A percentile compares a stretch with the other conserved stretches of the same genome.
These are phyloP conservation scores for Leucoraja ocellata DNA, from an alignment of 2,797 vertebrate genomes.

Conservation along the genomic window DNA sequence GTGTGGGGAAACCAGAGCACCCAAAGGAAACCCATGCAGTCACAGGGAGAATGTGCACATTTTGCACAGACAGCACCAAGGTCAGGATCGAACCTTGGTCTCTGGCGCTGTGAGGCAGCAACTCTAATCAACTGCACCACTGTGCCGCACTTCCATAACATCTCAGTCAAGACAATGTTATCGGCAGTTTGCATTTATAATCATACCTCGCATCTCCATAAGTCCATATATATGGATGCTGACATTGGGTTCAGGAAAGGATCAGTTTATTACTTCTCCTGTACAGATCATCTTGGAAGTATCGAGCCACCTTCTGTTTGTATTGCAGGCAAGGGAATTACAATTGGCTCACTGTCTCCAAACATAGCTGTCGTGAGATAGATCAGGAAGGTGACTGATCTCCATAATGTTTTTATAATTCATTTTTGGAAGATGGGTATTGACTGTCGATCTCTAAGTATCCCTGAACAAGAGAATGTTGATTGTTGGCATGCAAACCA, in stretches of 20 bases:
- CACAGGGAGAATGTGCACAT: too few relatives aligned
- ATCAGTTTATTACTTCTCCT: too few relatives aligned
- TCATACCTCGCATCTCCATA: not conserved
- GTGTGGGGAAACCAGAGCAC: too few relatives aligned
- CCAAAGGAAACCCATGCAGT: too few relatives aligned
- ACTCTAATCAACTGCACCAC: too few relatives aligned
- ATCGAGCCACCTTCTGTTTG: not conserved
- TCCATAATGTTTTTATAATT: not conserved
- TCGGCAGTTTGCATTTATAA: not conserved
- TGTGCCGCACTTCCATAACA: too few relatives aligned
- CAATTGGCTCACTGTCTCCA: not conserved
- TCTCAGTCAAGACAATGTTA: not conserved
- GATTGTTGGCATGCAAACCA: not conserved
- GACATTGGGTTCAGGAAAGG: not conserved
- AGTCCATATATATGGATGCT: not conserved
- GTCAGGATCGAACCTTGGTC: too few relatives aligned
- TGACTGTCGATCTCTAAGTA: not conserved
- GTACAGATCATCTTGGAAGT: not conserved
- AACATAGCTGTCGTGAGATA: not conserved
- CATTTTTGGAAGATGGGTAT: not conserved
- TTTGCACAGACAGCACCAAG: too few relatives aligned
- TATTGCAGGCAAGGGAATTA: not conserved
- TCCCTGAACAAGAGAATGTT: not conserved
- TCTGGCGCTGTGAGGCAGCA: too few relatives aligned
- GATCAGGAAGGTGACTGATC: not conserved